These are phyloP conservation scores for Acronicta alni DNA, from an alignment of 2,888 invertebrate species.

Conservation along the genomic window DNA sequence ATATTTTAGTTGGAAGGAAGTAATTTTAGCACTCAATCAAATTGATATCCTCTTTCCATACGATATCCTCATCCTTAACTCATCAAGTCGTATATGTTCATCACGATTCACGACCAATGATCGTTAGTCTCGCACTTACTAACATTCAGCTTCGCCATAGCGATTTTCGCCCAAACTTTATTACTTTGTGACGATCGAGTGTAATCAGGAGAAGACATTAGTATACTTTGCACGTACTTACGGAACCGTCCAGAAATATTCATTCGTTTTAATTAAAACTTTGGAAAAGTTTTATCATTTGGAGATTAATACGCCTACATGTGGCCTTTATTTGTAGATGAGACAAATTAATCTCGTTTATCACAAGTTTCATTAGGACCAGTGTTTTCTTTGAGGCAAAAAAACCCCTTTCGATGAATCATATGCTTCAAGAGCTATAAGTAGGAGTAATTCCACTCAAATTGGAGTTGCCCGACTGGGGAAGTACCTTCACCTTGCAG, in stretches of 20 bases:
- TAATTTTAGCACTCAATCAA: conserved; percentile 34
- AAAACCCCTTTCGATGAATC: too few relatives aligned
- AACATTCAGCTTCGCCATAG: conserved; percentile 45
- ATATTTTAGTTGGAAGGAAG: conserved; percentile 42
- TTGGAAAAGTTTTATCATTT: conserved; percentile 39
- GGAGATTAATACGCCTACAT: conserved; percentile 41
- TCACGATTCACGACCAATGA: conserved; percentile 52
- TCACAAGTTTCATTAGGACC: too few relatives aligned
- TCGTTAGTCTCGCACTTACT: conserved; percentile 62
- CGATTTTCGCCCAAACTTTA: conserved; percentile 63
- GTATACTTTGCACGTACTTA: conserved; percentile 53
- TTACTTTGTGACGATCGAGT: conserved; percentile 61
- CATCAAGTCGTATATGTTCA: conserved; percentile 55
- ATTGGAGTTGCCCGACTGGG: too few relatives aligned
- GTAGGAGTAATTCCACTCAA: too few relatives aligned
- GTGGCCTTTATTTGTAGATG: conserved; percentile 37
- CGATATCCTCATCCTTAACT: conserved; percentile 55
- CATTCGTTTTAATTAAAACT: conserved; percentile 61
- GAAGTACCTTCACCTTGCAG: too few relatives aligned
- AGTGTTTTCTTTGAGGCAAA: too few relatives aligned
- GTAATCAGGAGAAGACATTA: conserved; percentile 56
- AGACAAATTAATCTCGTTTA: not conserved
- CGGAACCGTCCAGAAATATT: conserved; percentile 48
- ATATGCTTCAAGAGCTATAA: too few relatives aligned
- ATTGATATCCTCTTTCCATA: conserved; percentile 41